phyloP scores from a whole-genome alignment of 2,888 invertebrate genomes.

The Busseola fusca region DNA sequence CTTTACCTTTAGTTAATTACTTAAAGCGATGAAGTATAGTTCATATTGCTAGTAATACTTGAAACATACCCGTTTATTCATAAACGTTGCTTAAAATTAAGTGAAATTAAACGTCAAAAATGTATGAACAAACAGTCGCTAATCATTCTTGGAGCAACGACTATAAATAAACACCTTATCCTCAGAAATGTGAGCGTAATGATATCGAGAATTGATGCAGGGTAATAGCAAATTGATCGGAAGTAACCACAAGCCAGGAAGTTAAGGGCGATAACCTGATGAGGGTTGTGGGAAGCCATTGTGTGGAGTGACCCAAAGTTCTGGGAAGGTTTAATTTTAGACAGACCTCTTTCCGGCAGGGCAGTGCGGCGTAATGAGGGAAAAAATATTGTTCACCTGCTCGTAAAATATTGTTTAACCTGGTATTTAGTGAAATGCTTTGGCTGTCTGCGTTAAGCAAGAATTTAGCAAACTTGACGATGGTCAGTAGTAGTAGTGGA shows the following conservation, averaged over 20 bases:
- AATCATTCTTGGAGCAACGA: no score
- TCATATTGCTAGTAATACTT: background rate
- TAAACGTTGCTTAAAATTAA: background rate
- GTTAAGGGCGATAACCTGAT: constrained; percentile 12
- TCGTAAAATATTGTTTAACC: background rate
- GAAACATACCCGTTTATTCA: background rate
- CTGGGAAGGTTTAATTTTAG: constrained; percentile 18
- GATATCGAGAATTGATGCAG: constrained; percentile 1
- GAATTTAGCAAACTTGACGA: background rate
- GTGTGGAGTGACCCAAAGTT: constrained; percentile 11
- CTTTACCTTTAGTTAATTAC: no score
- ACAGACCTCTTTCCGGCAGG: constrained; percentile 5
- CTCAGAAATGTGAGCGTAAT: background rate
- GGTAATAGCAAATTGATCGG: constrained; percentile 11
- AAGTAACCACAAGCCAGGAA: constrained; percentile 22
- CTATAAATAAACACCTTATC: background rate
- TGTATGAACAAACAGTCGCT: no score
- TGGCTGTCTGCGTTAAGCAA: no score
- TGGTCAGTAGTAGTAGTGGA: background rate
- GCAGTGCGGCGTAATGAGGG: background rate
- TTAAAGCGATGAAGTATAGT: no score
- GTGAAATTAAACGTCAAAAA: no score
- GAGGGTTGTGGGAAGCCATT: constrained; percentile 21
- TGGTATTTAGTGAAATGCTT: background rate
- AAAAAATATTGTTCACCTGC: background rate